Evolutionary conservation across 2,113 vertebrate species (phyloP).

Genomic region (Aplodontia rufa): DNA sequence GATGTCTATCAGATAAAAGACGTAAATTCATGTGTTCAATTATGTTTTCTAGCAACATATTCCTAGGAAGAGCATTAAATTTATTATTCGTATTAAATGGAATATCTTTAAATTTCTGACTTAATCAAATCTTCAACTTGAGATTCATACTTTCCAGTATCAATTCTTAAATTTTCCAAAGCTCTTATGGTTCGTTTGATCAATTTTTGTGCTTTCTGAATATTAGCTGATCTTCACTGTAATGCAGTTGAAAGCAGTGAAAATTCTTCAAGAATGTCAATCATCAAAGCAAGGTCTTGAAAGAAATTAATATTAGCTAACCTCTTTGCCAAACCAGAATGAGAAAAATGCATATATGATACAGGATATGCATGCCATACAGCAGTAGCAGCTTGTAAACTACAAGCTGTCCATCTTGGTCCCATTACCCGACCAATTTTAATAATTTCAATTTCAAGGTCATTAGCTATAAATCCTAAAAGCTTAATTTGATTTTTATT

Average conservation of each 20-base stretch:
- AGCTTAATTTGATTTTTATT: conserved; percentile 45
- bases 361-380: not conserved
- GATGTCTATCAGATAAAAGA: conserved; percentile 2
- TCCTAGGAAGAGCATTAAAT: conserved; percentile 43
- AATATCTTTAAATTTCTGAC: conserved; percentile 50
- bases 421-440: conserved; percentile 26
- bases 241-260: conserved; percentile 44
- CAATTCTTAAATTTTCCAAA: conserved; percentile 55
- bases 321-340: conserved; percentile 55
- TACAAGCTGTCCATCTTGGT: conserved; percentile 2
- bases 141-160: conserved; percentile 42
- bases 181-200: conserved; percentile 31
- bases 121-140: conserved; percentile 46
- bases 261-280: conserved; percentile 64
- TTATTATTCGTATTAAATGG: conserved; percentile 44
- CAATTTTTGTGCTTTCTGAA: conserved; percentile 57
- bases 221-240: conserved; percentile 13
- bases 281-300: conserved; percentile 50
- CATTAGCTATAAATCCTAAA: conserved; percentile 49
- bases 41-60: conserved; percentile 51
- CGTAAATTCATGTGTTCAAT: conserved; percentile 49
- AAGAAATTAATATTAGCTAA: conserved; percentile 54
- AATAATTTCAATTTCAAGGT: conserved; percentile 52
- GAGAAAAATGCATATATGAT: not conserved
- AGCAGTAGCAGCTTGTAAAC: not conserved